phyloP scores from a whole-genome alignment of 64 coral and sea anemone species.

The Stichodactyla mertensii region DNA sequence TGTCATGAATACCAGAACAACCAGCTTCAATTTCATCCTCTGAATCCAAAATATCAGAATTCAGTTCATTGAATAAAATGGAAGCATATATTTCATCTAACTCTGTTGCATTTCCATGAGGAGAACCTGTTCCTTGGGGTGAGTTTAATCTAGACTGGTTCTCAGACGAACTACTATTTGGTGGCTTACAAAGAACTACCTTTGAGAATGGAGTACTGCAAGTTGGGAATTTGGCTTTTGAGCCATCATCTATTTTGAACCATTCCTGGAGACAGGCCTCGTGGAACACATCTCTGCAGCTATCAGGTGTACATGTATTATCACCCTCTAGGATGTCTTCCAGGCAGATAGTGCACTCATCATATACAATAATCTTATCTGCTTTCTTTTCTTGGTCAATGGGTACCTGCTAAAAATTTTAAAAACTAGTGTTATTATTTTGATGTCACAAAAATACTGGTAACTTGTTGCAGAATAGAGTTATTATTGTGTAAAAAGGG shows the following conservation, averaged over 20 bases:
- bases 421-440: background rate
- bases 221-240: conserved; percentile 5
- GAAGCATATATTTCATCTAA: background rate
- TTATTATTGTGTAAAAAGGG: no score
- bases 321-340: background rate
- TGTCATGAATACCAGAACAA: conserved; percentile 2
- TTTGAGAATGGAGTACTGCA: conserved; percentile 1
- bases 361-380: background rate
- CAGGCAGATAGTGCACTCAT: conserved; percentile 8
- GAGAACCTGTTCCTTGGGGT: background rate
- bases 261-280: background rate
- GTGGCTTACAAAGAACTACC: background rate
- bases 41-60: conserved; percentile 13
- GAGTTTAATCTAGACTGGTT: background rate
- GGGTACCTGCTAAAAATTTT: background rate
- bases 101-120: conserved; percentile 1
- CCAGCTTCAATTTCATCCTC: conserved; percentile 1
- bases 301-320: conserved; percentile 3
- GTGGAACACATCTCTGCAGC: background rate
- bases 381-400: background rate
- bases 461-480: no score
- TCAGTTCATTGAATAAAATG: conserved; percentile 10
- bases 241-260: background rate
- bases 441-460: no score
- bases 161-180: background rate